phyloP scores from a whole-genome alignment of 1,140 invertebrate species.

The Neuroterus valhalla region DNA sequence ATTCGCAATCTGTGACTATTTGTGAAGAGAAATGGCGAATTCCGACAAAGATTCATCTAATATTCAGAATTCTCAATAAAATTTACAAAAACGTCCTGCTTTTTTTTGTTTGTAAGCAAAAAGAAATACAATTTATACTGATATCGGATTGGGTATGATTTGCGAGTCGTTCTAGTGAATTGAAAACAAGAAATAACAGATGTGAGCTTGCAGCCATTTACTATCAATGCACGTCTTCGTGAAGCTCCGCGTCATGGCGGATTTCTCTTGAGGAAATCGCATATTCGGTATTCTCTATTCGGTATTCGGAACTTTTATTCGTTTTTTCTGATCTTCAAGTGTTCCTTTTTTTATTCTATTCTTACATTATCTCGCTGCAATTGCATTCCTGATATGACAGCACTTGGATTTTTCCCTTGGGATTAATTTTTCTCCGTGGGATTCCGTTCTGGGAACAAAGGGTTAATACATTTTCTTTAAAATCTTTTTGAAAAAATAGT shows the following conservation, averaged over 20 bases:
- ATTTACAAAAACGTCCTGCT: too few species aligned
- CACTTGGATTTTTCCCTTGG: too few species aligned
- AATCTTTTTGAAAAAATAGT: too few species aligned
- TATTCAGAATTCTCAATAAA: too few species aligned
- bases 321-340: not conserved
- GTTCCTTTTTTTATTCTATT: not conserved
- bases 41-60: too few species aligned
- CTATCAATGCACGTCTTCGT: slow-evolving; percentile 18
- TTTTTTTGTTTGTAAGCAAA: too few species aligned
- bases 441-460: too few species aligned
- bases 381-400: not conserved
- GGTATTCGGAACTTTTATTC: not conserved
- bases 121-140: too few species aligned
- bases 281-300: not conserved
- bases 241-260: not conserved
- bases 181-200: slow-evolving; percentile 25
- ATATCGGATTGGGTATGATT: not conserved
- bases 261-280: slow-evolving; percentile 17
- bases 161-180: not conserved
- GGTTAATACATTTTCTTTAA: too few species aligned
- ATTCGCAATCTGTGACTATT: too few species aligned
- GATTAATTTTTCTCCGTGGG: too few species aligned
- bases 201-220: slow-evolving; percentile 23
- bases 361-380: slow-evolving; percentile 16
- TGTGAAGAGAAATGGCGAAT: too few species aligned